phyloP scores from a whole-genome alignment of 2,113 vertebrate species.

The Elgaria multicarinata region DNA sequence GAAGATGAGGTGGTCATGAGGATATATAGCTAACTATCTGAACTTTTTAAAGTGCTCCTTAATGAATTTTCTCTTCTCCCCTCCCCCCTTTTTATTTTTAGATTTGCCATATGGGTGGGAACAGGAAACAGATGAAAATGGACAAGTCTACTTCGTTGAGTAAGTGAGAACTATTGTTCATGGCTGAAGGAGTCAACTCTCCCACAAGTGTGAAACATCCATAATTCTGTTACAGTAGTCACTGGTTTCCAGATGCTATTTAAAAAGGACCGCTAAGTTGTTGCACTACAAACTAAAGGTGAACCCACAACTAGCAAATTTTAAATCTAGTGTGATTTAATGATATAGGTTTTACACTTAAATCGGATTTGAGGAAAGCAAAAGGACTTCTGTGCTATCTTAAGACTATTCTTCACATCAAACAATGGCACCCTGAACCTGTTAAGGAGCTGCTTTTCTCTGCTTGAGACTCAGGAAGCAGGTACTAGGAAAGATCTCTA shows the following conservation, averaged over 20 bases:
- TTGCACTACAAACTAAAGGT: neutral
- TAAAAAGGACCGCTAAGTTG: neutral
- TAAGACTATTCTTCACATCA: neutral
- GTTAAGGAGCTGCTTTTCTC: neutral
- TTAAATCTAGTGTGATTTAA: neutral
- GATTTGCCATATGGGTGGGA: slow-evolving; percentile 98
- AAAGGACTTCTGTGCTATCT: neutral
- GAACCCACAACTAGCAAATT: neutral
- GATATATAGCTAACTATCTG: neutral
- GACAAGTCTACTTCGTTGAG: slow-evolving; percentile 95
- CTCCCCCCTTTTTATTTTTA: slow-evolving; percentile 75
- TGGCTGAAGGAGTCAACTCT: neutral
- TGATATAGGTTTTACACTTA: neutral
- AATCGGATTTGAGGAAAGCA: neutral
- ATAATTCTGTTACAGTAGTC: neutral
- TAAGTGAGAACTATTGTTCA: slow-evolving; percentile 77
- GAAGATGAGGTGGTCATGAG: no score
- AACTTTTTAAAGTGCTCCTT: neutral
- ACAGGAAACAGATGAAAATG: slow-evolving; percentile 93
- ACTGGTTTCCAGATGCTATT: neutral
- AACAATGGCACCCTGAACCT: neutral
- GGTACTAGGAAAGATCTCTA: neutral
- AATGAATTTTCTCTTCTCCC: slow-evolving; percentile 25
- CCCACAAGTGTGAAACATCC: neutral
- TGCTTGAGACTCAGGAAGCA: neutral